Conservation (phyloP, 2,113 vertebrate genomes). For the Mobula birostris region DNA sequence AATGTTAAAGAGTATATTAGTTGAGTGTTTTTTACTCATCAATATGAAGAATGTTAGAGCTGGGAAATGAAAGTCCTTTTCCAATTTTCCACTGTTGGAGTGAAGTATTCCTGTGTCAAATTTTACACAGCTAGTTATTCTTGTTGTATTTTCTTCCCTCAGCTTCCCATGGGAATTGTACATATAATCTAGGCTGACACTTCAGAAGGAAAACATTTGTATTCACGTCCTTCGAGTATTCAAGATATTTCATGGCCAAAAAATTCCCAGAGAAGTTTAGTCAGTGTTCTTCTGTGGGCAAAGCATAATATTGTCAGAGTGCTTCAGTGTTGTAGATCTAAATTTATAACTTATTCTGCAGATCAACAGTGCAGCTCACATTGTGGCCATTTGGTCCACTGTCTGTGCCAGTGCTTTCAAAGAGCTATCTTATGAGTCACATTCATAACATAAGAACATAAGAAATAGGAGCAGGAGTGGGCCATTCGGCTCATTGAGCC, state of each 20-base stretch:
- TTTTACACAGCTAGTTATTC: background rate
- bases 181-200: background rate
- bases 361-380: background rate
- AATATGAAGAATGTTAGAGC: conserved; percentile 4
- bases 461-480: too few species aligned
- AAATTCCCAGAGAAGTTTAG: background rate
- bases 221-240: background rate
- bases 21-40: background rate
- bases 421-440: background rate
- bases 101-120: background rate
- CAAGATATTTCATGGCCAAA: conserved; percentile 3
- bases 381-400: background rate
- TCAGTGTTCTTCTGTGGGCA: background rate
- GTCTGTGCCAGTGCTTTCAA: background rate
- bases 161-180: background rate
- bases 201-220: conserved; percentile 16
- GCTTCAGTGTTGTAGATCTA: background rate
- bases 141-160: background rate
- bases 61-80: background rate
- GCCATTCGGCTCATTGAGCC: too few species aligned
- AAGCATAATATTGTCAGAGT: background rate
- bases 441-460: too few species aligned
- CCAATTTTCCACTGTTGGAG: background rate
- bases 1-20: background rate
- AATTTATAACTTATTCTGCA: background rate